Evolutionary conservation across 2,888 invertebrate genomes (phyloP), one percentile per base, ranked within the genome.

Genomic region (Crocallis elinguaria): DNA sequence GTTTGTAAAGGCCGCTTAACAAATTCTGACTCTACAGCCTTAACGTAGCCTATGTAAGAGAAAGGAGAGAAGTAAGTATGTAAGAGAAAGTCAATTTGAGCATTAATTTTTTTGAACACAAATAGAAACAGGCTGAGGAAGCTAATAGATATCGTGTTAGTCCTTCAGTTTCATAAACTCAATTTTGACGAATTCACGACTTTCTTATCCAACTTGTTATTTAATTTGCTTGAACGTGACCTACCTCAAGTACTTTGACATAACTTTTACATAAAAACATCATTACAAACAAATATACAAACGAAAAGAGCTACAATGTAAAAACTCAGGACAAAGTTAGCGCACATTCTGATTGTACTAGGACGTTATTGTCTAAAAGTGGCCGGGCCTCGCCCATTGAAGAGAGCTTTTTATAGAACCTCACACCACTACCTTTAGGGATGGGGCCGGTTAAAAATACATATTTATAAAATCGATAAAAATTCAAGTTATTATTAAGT

Each of bases 391-490:
- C 25, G 14, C 16, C 33, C 36, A 45, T 36, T 45, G 35, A 45
- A 37, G 43, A 12, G 36, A 41, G 46, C 66, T 69, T 46, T 48
- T 77, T 79, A 82, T 82, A 82, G 75, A 77, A 79, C 83, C 82
- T 72, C 82, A 78, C 55, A 66, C 78, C 76, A 66, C 60, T 13
- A 9, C 11, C 25, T 3, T 27, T 62, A 76, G 74, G 52, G 71
- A 55, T 54, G 72, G 27, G 49, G 36, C 13, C 7, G 11, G 7
- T 11, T 17, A 35, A 1, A 25, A 23, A 14, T 19, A 32, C 16
- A 13, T 21, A 43, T 33, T 23, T 32, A 2, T 33, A 6, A 16
- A 16, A 21, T 43, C 43, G 41, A 41, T 41, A 30, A 41, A 29
- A 39, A 27, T 27, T n/a, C 14, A 6, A n/a, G 36, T 8, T 3